phyloP scores from a whole-genome alignment of 1,140 invertebrate genomes.

The Charaxes varanes region DNA sequence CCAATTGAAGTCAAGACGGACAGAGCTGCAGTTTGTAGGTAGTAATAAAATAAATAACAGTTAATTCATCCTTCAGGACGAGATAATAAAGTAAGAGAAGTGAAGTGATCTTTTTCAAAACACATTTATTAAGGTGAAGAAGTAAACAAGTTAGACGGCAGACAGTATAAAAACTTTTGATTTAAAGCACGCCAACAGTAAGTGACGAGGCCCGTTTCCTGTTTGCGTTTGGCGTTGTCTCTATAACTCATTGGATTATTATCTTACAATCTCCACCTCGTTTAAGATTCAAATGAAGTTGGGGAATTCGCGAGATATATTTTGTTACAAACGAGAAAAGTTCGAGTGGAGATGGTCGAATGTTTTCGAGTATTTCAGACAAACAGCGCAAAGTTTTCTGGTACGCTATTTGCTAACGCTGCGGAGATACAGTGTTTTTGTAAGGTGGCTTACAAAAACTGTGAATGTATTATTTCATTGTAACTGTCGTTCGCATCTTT shows the following conservation, averaged over 20 bases:
- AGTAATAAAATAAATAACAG: too few species aligned
- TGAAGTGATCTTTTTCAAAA: too few species aligned
- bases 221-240: neutral
- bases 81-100: too few species aligned
- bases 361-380: neutral
- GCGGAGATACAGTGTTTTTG: neutral
- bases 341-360: neutral
- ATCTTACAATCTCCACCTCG: conserved; percentile 7
- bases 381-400: conserved; percentile 3
- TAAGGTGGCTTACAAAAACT: too few species aligned
- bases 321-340: conserved; percentile 5
- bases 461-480: too few species aligned
- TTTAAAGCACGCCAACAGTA: neutral
- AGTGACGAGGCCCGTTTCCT: neutral
- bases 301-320: neutral
- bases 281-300: conserved; percentile 1
- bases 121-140: too few species aligned
- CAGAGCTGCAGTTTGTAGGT: too few species aligned
- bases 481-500: too few species aligned
- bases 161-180: neutral
- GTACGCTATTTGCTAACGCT: neutral
- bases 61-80: too few species aligned
- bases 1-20: too few species aligned
- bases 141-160: too few species aligned
- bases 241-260: conserved; percentile 5